A percentile compares a stretch with the other conserved stretches of the same genome.
These are phyloP conservation scores for Eulimnadia texana DNA, from an alignment of 1,140 invertebrate genomes.

Conservation along the genomic window DNA sequence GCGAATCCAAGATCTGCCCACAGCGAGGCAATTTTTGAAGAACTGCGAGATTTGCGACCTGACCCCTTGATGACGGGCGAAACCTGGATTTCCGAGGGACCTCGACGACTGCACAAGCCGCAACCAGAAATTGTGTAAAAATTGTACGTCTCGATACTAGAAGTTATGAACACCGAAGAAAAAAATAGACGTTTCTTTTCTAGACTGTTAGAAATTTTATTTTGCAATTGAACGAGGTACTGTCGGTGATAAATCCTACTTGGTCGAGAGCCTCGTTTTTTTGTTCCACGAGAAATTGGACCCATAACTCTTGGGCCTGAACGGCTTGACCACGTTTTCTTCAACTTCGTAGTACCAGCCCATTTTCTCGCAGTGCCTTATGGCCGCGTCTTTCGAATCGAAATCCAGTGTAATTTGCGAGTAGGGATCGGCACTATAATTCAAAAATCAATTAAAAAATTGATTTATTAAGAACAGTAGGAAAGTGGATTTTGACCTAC, in stretches of 20 bases:
- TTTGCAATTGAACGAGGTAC: neutral
- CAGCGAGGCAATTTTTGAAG: too few relatives aligned
- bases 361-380: constrained; percentile 1
- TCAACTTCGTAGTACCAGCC: constrained; percentile 40
- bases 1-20: too few relatives aligned
- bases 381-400: neutral
- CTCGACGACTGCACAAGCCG: too few relatives aligned
- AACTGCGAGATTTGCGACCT: too few relatives aligned
- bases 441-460: neutral
- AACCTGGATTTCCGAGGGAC: too few relatives aligned
- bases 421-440: neutral
- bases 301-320: constrained; percentile 39
- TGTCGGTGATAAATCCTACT: constrained; percentile 41
- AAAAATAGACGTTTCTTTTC: too few relatives aligned
- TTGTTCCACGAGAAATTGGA: constrained; percentile 88
- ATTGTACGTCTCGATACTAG: too few relatives aligned
- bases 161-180: too few relatives aligned
- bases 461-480: neutral
- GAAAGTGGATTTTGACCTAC: neutral
- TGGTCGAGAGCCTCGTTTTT: constrained; percentile 81
- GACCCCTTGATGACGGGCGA: too few relatives aligned
- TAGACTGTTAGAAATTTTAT: too few relatives aligned
- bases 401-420: neutral
- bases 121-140: too few relatives aligned
- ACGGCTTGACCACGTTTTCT: constrained; percentile 29